Evolutionary conservation across 1,140 invertebrate species (phyloP).

Genomic region (Homalodisca vitripennis): DNA sequence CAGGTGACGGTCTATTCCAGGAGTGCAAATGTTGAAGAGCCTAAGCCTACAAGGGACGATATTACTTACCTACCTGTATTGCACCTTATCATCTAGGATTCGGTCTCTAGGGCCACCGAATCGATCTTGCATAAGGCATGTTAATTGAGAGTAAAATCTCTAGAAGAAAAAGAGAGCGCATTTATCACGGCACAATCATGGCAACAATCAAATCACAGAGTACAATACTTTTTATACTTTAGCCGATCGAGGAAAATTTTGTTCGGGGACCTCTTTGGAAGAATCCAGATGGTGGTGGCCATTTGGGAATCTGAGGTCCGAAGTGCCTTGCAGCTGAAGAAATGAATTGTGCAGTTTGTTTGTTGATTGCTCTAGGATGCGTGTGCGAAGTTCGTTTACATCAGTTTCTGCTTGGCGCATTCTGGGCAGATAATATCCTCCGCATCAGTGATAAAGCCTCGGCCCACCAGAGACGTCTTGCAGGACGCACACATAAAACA

Average conservation of each 20-base stretch:
- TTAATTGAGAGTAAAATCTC: background rate
- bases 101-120: background rate
- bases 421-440: slow-evolving; percentile 88
- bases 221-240: background rate
- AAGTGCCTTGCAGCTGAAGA: background rate
- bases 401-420: background rate
- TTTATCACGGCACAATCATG: slow-evolving; percentile 5
- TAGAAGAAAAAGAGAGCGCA: slow-evolving; percentile 4
- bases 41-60: background rate
- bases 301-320: too few relatives aligned
- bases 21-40: background rate
- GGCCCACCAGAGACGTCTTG: slow-evolving; percentile 91
- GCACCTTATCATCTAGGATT: background rate
- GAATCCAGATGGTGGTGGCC: too few relatives aligned
- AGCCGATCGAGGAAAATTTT: background rate
- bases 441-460: slow-evolving; percentile 97
- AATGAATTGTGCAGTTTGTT: background rate
- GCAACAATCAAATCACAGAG: slow-evolving; percentile 15
- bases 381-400: slow-evolving; percentile 11
- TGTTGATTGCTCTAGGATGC: background rate
- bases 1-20: background rate
- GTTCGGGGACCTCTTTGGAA: too few relatives aligned
- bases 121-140: background rate
- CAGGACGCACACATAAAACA: slow-evolving; percentile 98
- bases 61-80: background rate